Base-by-base conservation (phyloP, 1,140 invertebrate genomes). In the Olivierus martensii region DNA sequence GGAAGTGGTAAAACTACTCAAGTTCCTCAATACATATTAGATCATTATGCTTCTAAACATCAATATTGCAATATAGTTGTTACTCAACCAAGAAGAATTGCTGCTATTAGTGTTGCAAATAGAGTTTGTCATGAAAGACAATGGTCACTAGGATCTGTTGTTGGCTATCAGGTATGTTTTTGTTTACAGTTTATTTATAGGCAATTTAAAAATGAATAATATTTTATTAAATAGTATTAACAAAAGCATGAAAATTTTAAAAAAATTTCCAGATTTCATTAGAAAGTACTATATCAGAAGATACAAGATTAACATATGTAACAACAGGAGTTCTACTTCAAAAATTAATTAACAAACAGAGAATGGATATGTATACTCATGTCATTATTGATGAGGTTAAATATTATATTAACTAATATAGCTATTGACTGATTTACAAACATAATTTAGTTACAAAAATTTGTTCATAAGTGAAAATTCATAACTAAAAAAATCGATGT, bases 21-120 rank as follows among this genome's bases (percentile, higher is more conserved):
- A 66, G 74, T 77, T 41, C 93, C 89, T 53, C 94, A 99, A 64
- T 97, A 90, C 66, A 93, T 99, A 61, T 67, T 99, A 45, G 93
- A 98, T 14, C 19, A 61, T 35, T 49, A 49, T 77, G 75, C 66
- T 78, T 78, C 10, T 79, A 82, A 69, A 84, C 73, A 72, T 17
- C 67, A 68, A 46, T 70, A 75, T 19, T 88, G 86, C 63, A 83
- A 87, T 61, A 88, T 93, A 53, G 71, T 90, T 56, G 86, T 90
- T 2, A 92, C 87, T 0, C 87, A 92, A 63, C 89, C 89, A 3
- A 73, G 88, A 19, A 55, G 52, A 53, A 82, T 94, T 60, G 86
- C 88, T 7, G 87, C 88, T 19, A 78, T 86, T 43, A 84, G 81
- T 57, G 78, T 92, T 49, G 80, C 87, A 5, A 78, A 79, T 59